Evolutionary conservation across 92 coral and sea anemone genomes (phyloP).

Genomic region (Nematostella vectensis): DNA sequence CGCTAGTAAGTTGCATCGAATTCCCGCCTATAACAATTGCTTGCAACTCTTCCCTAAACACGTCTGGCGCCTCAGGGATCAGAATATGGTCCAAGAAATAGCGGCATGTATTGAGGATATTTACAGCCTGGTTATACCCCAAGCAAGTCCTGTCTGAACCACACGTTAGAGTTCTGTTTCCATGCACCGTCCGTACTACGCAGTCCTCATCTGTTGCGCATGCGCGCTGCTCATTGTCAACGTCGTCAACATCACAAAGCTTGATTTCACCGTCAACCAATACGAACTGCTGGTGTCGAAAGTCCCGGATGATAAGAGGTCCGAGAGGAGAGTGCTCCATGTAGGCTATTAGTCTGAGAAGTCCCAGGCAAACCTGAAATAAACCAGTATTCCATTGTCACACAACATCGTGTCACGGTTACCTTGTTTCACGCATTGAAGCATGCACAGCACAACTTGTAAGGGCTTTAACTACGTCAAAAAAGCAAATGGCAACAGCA

Average conservation of each 20-base stretch:
- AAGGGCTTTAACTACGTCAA: too few relatives aligned
- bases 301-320: constrained; percentile 82
- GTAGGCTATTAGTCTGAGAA: constrained; percentile 57
- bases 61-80: constrained; percentile 69
- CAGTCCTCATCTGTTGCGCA: constrained; percentile 54
- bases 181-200: constrained; percentile 45
- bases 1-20: constrained; percentile 32
- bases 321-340: constrained; percentile 78
- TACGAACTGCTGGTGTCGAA: constrained; percentile 77
- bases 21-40: constrained; percentile 31
- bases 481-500: too few relatives aligned
- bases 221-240: constrained; percentile 72
- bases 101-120: constrained; percentile 38
- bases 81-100: constrained; percentile 62
- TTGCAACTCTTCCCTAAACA: constrained; percentile 27
- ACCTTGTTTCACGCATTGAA: too few relatives aligned
- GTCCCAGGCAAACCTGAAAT: constrained; percentile 71
- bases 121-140: constrained; percentile 52
- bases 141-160: constrained; percentile 39
- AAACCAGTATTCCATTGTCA: not conserved
- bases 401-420: not conserved
- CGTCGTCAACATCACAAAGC: constrained; percentile 85
- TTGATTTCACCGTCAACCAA: constrained; percentile 77
- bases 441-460: too few relatives aligned
- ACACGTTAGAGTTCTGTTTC: constrained; percentile 62